phyloP scores from a whole-genome alignment of 2,113 vertebrate genomes.

The Halichoeres trimaculatus region DNA sequence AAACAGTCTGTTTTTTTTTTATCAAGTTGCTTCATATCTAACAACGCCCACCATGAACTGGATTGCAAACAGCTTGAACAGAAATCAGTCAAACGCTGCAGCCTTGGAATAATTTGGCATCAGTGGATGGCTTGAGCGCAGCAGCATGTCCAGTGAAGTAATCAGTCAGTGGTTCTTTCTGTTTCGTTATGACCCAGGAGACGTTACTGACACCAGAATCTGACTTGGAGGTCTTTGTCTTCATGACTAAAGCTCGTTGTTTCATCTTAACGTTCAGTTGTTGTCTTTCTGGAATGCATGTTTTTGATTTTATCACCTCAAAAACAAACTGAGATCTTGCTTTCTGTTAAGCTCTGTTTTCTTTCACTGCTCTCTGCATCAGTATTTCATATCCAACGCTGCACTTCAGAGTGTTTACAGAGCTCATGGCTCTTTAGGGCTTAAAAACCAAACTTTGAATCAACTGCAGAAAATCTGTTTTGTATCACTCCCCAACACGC shows the following conservation, averaged over 20 bases:
- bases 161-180: not conserved
- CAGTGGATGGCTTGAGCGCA: not conserved
- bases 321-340: not conserved
- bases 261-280: not conserved
- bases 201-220: not conserved
- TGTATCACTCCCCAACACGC: constrained; percentile 15
- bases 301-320: not conserved
- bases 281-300: constrained; percentile 12
- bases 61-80: not conserved
- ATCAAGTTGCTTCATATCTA: no score
- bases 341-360: not conserved
- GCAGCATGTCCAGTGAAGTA: not conserved
- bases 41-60: not conserved
- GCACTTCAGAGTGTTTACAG: constrained; percentile 34
- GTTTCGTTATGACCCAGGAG: not conserved
- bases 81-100: not conserved
- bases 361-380: constrained; percentile 7
- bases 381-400: constrained; percentile 25
- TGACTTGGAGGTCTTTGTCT: no score
- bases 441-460: constrained; percentile 28
- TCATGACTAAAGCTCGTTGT: not conserved
- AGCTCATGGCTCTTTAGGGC: constrained; percentile 1
- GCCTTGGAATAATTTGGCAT: not conserved
- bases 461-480: constrained; percentile 46
- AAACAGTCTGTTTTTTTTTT: no score